Conservation (phyloP, 2,113 vertebrate species). For the Hydrochoerus hydrochaeris region DNA sequence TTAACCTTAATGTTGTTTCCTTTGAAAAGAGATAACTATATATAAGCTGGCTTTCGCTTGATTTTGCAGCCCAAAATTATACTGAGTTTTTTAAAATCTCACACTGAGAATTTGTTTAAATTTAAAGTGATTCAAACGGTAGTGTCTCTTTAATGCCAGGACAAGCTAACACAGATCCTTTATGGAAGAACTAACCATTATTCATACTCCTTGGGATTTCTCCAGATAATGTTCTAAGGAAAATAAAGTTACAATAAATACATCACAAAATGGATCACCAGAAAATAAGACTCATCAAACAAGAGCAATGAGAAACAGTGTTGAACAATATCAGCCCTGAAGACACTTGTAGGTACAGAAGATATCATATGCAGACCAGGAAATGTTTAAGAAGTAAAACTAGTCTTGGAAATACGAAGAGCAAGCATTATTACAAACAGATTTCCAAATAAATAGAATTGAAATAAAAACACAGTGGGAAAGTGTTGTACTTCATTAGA, state of each 20-base stretch:
- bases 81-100: neutral
- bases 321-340: neutral
- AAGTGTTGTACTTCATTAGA: neutral
- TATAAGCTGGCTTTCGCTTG: neutral
- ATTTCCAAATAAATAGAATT: neutral
- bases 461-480: neutral
- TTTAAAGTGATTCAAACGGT: neutral
- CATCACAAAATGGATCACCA: neutral
- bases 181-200: neutral
- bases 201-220: neutral
- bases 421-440: neutral
- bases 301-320: neutral
- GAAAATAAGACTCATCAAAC: neutral
- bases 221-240: neutral
- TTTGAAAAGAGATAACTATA: neutral
- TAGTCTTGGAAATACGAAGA: neutral
- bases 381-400: slow-evolving; percentile 19
- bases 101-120: neutral
- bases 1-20: neutral
- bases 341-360: neutral
- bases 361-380: neutral
- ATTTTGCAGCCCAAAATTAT: neutral
- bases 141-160: neutral
- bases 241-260: neutral
- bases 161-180: neutral